Percentiles rank a stretch among this genome's conserved stretches.
Evolutionary conservation across 2,888 invertebrate species (phyloP).

Genomic region (Frankliniella fusca): DNA sequence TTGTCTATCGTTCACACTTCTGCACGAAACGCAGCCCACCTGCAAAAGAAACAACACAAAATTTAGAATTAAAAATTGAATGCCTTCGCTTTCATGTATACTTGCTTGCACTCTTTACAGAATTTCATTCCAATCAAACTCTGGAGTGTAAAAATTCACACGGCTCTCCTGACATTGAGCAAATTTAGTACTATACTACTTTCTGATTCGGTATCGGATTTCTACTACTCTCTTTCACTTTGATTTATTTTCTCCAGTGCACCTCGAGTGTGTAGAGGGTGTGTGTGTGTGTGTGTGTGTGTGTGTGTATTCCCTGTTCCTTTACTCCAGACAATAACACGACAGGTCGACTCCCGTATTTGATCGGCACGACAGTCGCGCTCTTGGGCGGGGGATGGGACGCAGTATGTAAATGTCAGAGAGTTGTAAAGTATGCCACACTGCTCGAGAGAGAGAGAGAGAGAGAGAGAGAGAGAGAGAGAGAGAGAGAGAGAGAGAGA

Average conservation of each 20-base stretch:
- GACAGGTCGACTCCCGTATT: conserved; percentile 47
- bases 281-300: conserved; percentile 30
- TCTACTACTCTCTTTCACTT: no score
- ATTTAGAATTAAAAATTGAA: no score
- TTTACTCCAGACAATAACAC: conserved; percentile 45
- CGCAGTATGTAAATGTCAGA: conserved; percentile 32
- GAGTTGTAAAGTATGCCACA: conserved; percentile 14
- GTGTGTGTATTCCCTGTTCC: conserved; percentile 27
- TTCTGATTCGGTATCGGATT: no score
- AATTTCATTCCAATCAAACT: no score
- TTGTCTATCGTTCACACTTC: no score
- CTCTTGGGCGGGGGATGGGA: conserved; percentile 32
- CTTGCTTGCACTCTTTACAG: no score
- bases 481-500: conserved; percentile 34
- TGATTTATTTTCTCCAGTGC: background rate
- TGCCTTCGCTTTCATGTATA: no score
- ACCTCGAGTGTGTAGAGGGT: conserved; percentile 26
- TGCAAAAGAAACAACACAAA: no score
- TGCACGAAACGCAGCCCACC: no score
- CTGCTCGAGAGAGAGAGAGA: background rate
- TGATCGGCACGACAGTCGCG: conserved; percentile 38
- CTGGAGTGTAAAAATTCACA: no score
- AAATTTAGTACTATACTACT: no score
- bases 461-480: background rate
- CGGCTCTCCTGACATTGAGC: no score